Percentiles rank a stretch among this genome's conserved stretches.
Conservation (phyloP, 2,888 invertebrate genomes). For the Schizotus pectinicornis region DNA sequence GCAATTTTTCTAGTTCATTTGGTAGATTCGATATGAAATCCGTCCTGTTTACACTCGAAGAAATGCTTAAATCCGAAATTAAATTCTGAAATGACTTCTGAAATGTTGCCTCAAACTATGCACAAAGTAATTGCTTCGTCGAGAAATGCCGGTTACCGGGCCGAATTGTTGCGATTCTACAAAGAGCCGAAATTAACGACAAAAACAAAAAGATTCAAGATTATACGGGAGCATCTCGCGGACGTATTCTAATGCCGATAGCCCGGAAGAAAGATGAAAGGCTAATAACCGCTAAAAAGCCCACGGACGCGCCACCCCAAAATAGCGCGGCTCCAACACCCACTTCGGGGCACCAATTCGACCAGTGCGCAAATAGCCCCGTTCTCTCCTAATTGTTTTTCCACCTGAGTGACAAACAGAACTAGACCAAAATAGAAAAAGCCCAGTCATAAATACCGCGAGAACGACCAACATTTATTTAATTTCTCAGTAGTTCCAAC, state of each 20-base stretch:
- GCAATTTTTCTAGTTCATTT: conserved; percentile 53
- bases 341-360: no score
- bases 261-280: conserved; percentile 13
- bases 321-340: no score
- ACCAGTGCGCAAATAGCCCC: no score
- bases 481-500: no score
- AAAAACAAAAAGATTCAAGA: conserved; percentile 19
- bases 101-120: conserved; percentile 36
- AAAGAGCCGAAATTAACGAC: conserved; percentile 16
- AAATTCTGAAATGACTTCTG: conserved; percentile 43
- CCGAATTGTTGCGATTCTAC: conserved; percentile 22
- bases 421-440: no score
- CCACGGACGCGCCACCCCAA: no score
- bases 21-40: conserved; percentile 46
- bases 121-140: conserved; percentile 24
- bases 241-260: conserved; percentile 19
- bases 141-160: conserved; percentile 22
- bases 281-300: neutral
- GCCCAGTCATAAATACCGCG: no score
- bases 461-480: no score
- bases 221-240: conserved; percentile 22
- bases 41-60: conserved; percentile 50
- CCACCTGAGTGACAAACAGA: no score
- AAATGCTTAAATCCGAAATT: conserved; percentile 45
- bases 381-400: no score